These are phyloP conservation scores for Trinectes maculatus DNA, from an alignment of 2,113 vertebrate genomes.

Conservation along the genomic window DNA sequence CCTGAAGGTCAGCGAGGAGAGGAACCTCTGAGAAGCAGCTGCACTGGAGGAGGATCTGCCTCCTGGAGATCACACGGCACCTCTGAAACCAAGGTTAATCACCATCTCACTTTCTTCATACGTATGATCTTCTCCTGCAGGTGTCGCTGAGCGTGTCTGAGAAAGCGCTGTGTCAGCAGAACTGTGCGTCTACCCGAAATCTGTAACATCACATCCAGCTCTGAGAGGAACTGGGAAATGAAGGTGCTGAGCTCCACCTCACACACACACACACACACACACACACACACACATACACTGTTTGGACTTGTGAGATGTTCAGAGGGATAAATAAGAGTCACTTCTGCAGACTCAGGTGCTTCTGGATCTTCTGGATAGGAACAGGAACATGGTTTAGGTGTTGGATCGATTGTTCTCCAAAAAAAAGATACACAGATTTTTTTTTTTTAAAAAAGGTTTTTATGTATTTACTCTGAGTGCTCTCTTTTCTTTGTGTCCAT, in stretches of 20 bases:
- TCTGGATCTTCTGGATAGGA: no score
- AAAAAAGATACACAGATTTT: background rate
- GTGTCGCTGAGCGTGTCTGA: slow-evolving; percentile 62
- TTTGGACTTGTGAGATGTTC: slow-evolving; percentile 60
- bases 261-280: slow-evolving; percentile 52
- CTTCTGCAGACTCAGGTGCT: slow-evolving; percentile 2
- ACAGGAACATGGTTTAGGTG: no score
- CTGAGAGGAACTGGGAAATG: slow-evolving; percentile 75
- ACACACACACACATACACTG: slow-evolving; percentile 49
- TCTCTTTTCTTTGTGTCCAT: background rate
- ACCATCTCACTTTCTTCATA: slow-evolving; percentile 71
- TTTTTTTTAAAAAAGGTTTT: no score
- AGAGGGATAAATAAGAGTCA: slow-evolving; percentile 47
- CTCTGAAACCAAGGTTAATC: slow-evolving; percentile 78
- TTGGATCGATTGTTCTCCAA: no score
- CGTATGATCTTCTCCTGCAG: slow-evolving; percentile 73
- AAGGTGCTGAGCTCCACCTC: slow-evolving; percentile 75
- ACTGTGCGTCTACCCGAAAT: slow-evolving; percentile 76
- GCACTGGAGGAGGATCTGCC: slow-evolving; percentile 64
- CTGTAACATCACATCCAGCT: slow-evolving; percentile 78
- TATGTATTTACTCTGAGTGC: no score
- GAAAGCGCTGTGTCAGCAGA: slow-evolving; percentile 75
- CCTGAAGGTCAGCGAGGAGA: slow-evolving; percentile 71
- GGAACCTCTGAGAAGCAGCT: slow-evolving; percentile 40
- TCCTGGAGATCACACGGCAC: slow-evolving; percentile 56